A percentile compares a stretch with the other conserved stretches of the same genome.
Conservation (phyloP, 2,113 vertebrate genomes). For the Boulengeromyrus knoepffleri region DNA sequence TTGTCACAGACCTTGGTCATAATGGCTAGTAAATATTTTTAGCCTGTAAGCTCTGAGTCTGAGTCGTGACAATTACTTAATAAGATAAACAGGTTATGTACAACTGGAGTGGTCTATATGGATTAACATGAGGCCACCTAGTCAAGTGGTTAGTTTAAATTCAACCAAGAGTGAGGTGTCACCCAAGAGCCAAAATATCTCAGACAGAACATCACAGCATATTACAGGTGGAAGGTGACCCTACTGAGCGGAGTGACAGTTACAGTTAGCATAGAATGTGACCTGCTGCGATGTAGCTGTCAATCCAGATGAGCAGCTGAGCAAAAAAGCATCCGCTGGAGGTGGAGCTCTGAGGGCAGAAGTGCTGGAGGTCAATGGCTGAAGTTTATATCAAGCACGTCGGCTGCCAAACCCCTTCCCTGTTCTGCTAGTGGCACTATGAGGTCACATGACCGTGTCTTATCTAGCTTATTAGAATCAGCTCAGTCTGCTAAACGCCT, state of each 20-base stretch:
- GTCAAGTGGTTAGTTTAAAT: not conserved
- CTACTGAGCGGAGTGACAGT: not conserved
- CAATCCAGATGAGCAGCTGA: not conserved
- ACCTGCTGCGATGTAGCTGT: not conserved
- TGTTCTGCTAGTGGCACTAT: not conserved
- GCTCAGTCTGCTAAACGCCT: not conserved
- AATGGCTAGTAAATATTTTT: not conserved
- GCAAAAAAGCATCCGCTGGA: not conserved
- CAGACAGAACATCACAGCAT: not conserved
- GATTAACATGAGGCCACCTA: not conserved
- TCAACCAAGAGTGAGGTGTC: not conserved
- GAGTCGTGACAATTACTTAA: not conserved
- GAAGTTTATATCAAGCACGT: not conserved
- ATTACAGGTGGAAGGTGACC: not conserved
- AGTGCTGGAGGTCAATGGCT: not conserved
- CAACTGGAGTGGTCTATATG: not conserved
- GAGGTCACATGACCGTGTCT: not conserved
- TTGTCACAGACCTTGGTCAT: not conserved
- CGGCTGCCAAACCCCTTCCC: not conserved
- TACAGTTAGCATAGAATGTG: not conserved
- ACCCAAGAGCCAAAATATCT: not conserved
- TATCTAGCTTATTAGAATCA: not conserved
- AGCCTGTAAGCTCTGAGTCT: not conserved
- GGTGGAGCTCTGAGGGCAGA: not conserved
- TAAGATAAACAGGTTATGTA: not conserved